phyloP scores from a whole-genome alignment of 2,113 vertebrate species.

The Acrocephalus kingi region DNA sequence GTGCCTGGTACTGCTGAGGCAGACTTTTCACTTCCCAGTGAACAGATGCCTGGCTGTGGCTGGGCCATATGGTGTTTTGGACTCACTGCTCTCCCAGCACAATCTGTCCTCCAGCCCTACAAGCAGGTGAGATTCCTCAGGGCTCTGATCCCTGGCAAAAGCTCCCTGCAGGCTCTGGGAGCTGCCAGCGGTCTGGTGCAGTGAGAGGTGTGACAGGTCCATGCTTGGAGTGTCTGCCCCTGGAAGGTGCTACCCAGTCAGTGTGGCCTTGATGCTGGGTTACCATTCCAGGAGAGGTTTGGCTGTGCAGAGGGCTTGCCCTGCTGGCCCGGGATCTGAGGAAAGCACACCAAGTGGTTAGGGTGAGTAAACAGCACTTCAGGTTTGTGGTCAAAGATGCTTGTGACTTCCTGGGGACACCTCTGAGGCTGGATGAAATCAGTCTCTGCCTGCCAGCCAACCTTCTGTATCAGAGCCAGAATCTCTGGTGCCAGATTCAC shows the following conservation, averaged over 20 bases:
- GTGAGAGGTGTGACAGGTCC: not conserved
- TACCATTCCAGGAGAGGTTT: not conserved
- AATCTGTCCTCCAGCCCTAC: not conserved
- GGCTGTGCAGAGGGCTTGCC: not conserved
- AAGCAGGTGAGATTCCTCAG: not conserved
- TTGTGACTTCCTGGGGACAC: not conserved
- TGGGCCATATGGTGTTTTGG: not conserved
- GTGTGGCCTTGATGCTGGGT: not conserved
- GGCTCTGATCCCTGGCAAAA: not conserved
- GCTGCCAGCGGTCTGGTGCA: not conserved
- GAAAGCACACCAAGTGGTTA: fast-evolving
- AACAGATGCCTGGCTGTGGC: not conserved
- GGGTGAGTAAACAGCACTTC: not conserved
- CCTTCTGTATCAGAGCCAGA: not conserved
- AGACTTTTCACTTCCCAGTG: not conserved
- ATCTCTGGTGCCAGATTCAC: not conserved
- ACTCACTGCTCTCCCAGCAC: not conserved
- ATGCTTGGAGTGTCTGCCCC: fast-evolving
- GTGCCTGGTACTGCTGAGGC: not conserved
- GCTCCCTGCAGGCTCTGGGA: not conserved
- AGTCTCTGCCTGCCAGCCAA: not conserved
- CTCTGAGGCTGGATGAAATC: not conserved
- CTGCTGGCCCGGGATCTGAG: not conserved
- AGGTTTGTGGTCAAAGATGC: not conserved
- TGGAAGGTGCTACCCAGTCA: not conserved